Conservation (phyloP, 2,888 invertebrate species). For the Oscheius sp. region DNA sequence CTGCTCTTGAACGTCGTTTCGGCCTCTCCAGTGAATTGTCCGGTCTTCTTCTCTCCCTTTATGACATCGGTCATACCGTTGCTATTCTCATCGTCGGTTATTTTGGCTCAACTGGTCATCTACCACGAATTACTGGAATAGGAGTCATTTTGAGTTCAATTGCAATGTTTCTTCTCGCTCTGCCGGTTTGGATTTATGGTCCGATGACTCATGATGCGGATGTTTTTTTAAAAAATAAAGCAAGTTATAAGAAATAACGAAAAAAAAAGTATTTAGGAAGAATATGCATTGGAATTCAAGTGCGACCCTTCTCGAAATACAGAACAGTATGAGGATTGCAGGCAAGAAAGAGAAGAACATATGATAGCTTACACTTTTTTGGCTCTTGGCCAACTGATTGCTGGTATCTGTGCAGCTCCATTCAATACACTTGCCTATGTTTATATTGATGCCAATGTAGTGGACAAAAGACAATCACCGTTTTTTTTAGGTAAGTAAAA, state of each 20-base stretch:
- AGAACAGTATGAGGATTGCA: slow-evolving; percentile 43
- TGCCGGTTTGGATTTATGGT: slow-evolving; percentile 58
- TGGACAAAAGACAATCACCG: slow-evolving; percentile 50
- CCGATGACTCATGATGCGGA: slow-evolving; percentile 44
- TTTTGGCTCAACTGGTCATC: slow-evolving; percentile 55
- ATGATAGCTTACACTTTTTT: slow-evolving; percentile 52
- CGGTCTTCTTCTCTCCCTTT: slow-evolving; percentile 56
- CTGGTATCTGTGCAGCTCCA: slow-evolving; percentile 59
- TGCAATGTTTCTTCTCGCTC: slow-evolving; percentile 58
- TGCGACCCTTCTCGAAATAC: slow-evolving; percentile 42
- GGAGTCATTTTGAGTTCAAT: slow-evolving; percentile 56
- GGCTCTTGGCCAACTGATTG: slow-evolving; percentile 52
- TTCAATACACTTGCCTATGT: slow-evolving; percentile 64
- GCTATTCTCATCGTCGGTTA: slow-evolving; percentile 61
- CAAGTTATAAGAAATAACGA: background rate
- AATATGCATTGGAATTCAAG: slow-evolving; percentile 39
- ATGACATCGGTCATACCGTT: slow-evolving; percentile 61
- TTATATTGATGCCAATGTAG: slow-evolving; percentile 62
- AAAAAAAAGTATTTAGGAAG: slow-evolving; percentile 33
- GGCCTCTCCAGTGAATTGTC: slow-evolving; percentile 50
- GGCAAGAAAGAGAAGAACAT: slow-evolving; percentile 43
- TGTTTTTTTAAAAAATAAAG: slow-evolving; percentile 33
- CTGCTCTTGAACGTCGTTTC: slow-evolving; percentile 53
- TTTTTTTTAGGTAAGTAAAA: slow-evolving; percentile 52
- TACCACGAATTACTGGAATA: slow-evolving; percentile 60